These are phyloP conservation scores for Prolemur simus DNA, from an alignment of 2,113 vertebrate genomes.

Conservation along the genomic window DNA sequence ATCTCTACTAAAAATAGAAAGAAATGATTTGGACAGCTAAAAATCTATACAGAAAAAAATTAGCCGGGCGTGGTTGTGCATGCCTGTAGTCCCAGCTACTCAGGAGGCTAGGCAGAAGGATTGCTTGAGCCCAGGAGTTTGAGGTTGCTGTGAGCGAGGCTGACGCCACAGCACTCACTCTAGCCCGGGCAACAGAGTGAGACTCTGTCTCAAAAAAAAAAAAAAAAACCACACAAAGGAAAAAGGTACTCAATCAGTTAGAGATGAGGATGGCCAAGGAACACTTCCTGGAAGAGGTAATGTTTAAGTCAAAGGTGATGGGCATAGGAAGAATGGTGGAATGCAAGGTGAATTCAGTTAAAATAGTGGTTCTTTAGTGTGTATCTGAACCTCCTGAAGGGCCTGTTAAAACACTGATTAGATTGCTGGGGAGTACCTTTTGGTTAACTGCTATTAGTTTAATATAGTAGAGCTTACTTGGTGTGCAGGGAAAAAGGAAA, in stretches of 20 bases:
- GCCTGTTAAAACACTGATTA: slow-evolving; percentile 7
- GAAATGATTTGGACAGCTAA: too few relatives aligned
- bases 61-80: too few relatives aligned
- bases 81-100: too few relatives aligned
- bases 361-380: background rate
- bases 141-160: too few relatives aligned
- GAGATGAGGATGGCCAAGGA: background rate
- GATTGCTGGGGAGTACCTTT: background rate
- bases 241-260: background rate
- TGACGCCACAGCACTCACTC: too few relatives aligned
- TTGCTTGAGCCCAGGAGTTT: too few relatives aligned
- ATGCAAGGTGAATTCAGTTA: background rate
- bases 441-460: background rate
- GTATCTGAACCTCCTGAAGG: background rate
- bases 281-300: background rate
- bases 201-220: too few relatives aligned
- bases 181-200: too few relatives aligned
- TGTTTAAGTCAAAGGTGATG: background rate
- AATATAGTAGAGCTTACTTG: background rate
- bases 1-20: too few relatives aligned
- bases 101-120: too few relatives aligned
- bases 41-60: too few relatives aligned
- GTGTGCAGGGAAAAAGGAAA: background rate
- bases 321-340: background rate
- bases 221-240: too few relatives aligned